These are phyloP conservation scores for Argya squamiceps DNA, from an alignment of 2,797 vertebrate genomes.

Conservation along the genomic window DNA sequence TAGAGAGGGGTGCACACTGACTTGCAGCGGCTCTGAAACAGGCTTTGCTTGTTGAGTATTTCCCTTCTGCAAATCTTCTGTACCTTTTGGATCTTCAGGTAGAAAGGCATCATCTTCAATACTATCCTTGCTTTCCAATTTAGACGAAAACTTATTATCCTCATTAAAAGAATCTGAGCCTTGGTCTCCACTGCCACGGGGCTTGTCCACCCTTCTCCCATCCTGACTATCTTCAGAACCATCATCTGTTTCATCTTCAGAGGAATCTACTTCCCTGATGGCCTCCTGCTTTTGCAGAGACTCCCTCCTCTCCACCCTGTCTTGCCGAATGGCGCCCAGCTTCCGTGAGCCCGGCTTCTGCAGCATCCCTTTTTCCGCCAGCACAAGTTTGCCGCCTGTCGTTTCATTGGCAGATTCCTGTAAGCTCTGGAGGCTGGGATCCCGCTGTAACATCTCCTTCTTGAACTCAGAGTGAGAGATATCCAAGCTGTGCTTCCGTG, in stretches of 20 bases:
- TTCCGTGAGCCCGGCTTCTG: conserved; percentile 84
- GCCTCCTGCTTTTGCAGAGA: conserved; percentile 96
- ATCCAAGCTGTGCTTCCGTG: conserved; percentile 91
- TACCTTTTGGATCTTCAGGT: conserved; percentile 60
- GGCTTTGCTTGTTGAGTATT: background rate
- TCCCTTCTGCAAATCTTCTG: conserved; percentile 43
- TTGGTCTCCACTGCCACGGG: conserved; percentile 37
- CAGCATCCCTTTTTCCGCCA: conserved; percentile 86
- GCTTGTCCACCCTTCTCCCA: conserved; percentile 71
- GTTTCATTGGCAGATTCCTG: conserved; percentile 86
- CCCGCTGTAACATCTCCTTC: conserved; percentile 92
- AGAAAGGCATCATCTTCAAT: conserved; percentile 73
- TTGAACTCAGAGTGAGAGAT: conserved; percentile 90
- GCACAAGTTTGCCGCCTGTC: conserved; percentile 76
- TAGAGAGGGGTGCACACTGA: background rate
- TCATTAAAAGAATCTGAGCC: conserved; percentile 65
- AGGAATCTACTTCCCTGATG: conserved; percentile 95
- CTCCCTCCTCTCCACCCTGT: conserved; percentile 91
- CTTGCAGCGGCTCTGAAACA: background rate
- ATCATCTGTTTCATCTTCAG: conserved; percentile 93
- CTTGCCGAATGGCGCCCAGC: conserved; percentile 88
- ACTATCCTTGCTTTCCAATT: conserved; percentile 69
- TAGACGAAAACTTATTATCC: conserved; percentile 65
- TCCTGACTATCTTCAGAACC: conserved; percentile 91
- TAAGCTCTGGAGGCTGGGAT: conserved; percentile 85